A percentile compares a stretch with the other conserved stretches of the same genome.
Evolutionary conservation across 2,113 vertebrate genomes (phyloP).

Genomic region (Cinclus mexicanus): DNA sequence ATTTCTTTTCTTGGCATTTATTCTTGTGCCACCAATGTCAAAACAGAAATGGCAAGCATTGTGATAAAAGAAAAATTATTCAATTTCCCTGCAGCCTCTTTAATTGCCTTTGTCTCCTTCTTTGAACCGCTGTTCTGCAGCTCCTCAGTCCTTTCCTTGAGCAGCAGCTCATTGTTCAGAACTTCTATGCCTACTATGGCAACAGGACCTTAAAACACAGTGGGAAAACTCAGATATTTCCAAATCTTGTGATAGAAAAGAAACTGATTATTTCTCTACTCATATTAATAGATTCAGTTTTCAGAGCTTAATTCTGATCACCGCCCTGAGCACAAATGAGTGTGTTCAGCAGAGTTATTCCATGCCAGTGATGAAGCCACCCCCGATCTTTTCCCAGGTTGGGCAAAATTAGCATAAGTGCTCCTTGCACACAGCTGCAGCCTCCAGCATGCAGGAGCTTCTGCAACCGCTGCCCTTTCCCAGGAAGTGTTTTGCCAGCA

Average conservation of each 20-base stretch:
- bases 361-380: neutral
- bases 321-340: neutral
- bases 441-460: neutral
- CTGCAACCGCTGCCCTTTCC: conserved; percentile 8
- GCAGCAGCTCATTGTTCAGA: neutral
- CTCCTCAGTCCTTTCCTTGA: neutral
- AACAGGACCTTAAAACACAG: neutral
- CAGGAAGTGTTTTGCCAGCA: neutral
- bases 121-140: neutral
- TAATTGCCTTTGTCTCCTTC: conserved; percentile 15
- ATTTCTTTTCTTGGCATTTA: conserved; percentile 2
- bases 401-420: conserved; percentile 1
- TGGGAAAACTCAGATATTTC: neutral
- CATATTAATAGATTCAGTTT: neutral
- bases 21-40: neutral
- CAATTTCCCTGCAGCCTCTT: neutral
- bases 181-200: neutral
- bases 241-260: neutral
- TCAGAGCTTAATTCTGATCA: neutral
- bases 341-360: neutral
- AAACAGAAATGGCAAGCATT: neutral
- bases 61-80: neutral
- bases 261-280: neutral
- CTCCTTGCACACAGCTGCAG: conserved; percentile 6
- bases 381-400: neutral